phyloP scores from a whole-genome alignment of 2,113 vertebrate species.

The Hippocampus barbouri region DNA sequence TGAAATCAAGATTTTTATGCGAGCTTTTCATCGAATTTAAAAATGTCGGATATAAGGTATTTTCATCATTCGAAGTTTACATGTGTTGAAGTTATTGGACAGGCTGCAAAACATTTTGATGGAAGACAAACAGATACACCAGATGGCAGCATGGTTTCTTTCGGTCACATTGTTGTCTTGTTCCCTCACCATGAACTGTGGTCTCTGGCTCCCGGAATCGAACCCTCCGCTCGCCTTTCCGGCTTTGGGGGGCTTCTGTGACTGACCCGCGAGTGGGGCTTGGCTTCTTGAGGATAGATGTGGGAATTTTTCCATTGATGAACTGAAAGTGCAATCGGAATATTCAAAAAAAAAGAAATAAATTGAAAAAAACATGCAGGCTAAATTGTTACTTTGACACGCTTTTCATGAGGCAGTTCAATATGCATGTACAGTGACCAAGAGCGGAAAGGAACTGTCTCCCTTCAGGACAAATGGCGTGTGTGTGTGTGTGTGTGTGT shows the following conservation, averaged over 20 bases:
- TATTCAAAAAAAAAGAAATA: neutral
- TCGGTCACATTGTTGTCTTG: neutral
- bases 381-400: too few relatives aligned
- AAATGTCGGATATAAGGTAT: too few relatives aligned
- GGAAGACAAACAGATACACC: neutral
- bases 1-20: neutral
- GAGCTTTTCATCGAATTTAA: neutral
- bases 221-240: constrained; percentile 78
- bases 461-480: neutral
- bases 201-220: constrained; percentile 86
- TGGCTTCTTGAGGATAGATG: constrained; percentile 83
- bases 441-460: neutral
- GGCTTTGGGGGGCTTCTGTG: constrained; percentile 53
- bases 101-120: neutral
- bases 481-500: too few relatives aligned
- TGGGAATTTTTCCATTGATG: constrained; percentile 67
- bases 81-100: neutral
- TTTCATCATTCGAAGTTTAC: too few relatives aligned
- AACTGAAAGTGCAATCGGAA: constrained; percentile 43
- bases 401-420: too few relatives aligned
- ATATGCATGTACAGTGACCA: too few relatives aligned
- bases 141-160: constrained; percentile 34
- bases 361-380: neutral
- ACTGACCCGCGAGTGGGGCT: constrained; percentile 38
- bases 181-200: constrained; percentile 77